A percentile compares a stretch with the other conserved stretches of the same genome.
Evolutionary conservation across 2,113 vertebrate species (phyloP).

Genomic region (Cygnus atratus): DNA sequence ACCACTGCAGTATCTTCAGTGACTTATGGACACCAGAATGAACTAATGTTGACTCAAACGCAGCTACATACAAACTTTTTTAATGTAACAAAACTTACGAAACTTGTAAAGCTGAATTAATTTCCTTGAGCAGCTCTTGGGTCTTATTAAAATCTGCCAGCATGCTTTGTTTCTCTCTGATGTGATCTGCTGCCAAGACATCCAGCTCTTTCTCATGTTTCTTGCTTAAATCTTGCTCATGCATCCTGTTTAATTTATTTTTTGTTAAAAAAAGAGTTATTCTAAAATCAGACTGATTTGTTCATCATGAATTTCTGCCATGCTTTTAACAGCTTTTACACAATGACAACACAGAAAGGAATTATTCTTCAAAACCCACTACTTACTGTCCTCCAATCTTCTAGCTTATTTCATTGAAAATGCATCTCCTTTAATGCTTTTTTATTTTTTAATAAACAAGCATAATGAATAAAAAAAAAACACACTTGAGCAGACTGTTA

Average conservation of each 20-base stretch:
- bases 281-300: conserved; percentile 65
- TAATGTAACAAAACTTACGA: conserved; percentile 86
- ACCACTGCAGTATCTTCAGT: not conserved
- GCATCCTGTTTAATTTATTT: conserved; percentile 87
- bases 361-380: conserved; percentile 37
- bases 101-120: conserved; percentile 96
- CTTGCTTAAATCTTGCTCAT: conserved; percentile 97
- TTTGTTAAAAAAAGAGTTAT: conserved; percentile 80
- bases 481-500: not conserved
- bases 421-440: conserved; percentile 82
- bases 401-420: conserved; percentile 69
- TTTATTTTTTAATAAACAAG: conserved; percentile 63
- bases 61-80: conserved; percentile 57
- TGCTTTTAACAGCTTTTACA: conserved; percentile 50
- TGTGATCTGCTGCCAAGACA: conserved; percentile 89
- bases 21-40: not conserved
- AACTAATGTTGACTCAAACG: conserved; percentile 30
- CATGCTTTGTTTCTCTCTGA: conserved; percentile 96
- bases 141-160: conserved; percentile 99
- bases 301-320: conserved; percentile 66
- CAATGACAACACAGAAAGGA: conserved; percentile 29
- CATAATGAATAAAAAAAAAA: not conserved
- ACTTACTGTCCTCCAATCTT: conserved; percentile 54
- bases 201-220: conserved; percentile 91
- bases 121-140: conserved; percentile 98